Conservation (phyloP, 2,113 vertebrate species). For the Scomber scombrus region DNA sequence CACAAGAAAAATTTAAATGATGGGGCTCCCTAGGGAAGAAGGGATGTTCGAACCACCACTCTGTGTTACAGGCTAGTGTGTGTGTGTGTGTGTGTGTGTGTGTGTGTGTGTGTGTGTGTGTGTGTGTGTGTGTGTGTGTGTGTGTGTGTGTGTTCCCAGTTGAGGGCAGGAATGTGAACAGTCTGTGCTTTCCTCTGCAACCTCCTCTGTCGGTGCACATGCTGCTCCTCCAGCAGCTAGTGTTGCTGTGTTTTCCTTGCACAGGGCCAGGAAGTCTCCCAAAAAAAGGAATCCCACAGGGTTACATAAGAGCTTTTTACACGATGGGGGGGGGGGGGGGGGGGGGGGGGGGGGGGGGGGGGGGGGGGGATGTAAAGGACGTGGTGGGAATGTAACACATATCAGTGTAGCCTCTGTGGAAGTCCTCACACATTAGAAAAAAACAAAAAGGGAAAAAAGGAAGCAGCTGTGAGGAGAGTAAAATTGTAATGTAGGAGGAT, state of each 20-base stretch:
- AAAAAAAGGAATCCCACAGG: conserved; percentile 59
- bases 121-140: too few relatives aligned
- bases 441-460: too few relatives aligned
- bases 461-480: conserved; percentile 3
- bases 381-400: conserved; percentile 27
- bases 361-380: conserved; percentile 1
- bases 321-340: not conserved
- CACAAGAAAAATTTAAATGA: not conserved
- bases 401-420: conserved; percentile 6
- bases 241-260: conserved; percentile 42
- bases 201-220: conserved; percentile 54
- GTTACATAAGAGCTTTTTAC: conserved; percentile 77
- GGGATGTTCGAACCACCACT: not conserved
- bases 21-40: not conserved
- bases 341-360: too few relatives aligned
- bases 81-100: too few relatives aligned
- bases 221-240: conserved; percentile 16
- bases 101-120: too few relatives aligned
- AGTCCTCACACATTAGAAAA: not conserved
- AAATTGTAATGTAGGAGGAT: not conserved
- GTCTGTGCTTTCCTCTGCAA: conserved; percentile 35
- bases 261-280: conserved; percentile 53
- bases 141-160: conserved; percentile 3
- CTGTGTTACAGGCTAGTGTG: not conserved
- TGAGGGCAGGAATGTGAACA: conserved; percentile 45